Evolutionary conservation across 2,113 vertebrate genomes (phyloP).

Genomic region (Datnioides undecimradiatus): DNA sequence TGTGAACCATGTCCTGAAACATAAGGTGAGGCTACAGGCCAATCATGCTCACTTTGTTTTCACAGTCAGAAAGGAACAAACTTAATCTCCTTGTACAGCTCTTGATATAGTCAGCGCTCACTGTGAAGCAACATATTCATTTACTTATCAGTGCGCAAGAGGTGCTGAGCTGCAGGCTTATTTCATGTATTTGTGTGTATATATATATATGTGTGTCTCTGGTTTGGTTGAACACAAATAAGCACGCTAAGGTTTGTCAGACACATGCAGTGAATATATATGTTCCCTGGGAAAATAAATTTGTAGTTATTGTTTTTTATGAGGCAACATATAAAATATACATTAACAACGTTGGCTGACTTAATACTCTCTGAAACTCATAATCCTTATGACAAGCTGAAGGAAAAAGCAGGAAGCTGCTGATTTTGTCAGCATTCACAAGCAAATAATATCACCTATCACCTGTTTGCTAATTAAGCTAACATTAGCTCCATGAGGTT

Average conservation of each 20-base stretch:
- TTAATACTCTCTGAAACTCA: neutral
- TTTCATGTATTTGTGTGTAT: neutral
- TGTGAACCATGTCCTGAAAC: neutral
- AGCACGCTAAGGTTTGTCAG: neutral
- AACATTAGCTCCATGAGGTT: neutral
- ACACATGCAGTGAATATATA: neutral
- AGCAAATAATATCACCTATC: neutral
- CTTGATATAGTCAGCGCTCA: neutral
- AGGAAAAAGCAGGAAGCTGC: neutral
- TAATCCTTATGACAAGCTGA: neutral
- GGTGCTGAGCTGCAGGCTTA: neutral
- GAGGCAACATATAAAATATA: neutral
- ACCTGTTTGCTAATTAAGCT: neutral
- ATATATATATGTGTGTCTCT: no score
- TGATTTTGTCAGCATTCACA: neutral
- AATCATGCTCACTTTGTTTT: constrained; percentile 12
- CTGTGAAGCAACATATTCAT: constrained; percentile 9
- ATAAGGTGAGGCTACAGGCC: neutral
- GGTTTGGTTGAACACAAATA: neutral
- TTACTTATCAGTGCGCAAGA: neutral
- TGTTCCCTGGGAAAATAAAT: neutral
- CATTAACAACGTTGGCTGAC: neutral
- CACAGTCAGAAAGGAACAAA: neutral
- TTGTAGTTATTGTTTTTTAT: neutral
- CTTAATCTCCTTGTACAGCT: neutral